Conservation (phyloP, 1,140 invertebrate species). For the Drosophila miranda region DNA sequence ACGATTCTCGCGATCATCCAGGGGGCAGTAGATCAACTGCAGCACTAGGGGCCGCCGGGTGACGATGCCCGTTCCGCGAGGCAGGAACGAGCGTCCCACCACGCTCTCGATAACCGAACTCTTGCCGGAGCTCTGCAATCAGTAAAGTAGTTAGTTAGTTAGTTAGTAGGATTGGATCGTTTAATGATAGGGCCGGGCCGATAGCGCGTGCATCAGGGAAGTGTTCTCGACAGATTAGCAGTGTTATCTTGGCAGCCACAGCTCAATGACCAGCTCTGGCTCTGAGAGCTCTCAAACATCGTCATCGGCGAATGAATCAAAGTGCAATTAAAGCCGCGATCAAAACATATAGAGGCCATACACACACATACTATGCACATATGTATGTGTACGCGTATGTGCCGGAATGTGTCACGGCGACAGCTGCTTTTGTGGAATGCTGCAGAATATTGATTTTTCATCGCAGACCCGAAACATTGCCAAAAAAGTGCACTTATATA, state of each 20-base stretch:
- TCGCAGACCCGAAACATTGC: constrained; percentile 5
- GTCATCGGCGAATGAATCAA: constrained; percentile 36
- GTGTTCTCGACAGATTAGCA: constrained; percentile 30
- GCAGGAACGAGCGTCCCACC: constrained; percentile 98
- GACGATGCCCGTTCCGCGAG: constrained; percentile 98
- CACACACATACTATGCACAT: constrained; percentile 1
- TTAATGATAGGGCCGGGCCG: neutral
- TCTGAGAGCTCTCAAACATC: neutral
- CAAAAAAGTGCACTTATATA: constrained; percentile 50
- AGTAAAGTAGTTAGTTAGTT: neutral
- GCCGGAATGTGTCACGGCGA: constrained; percentile 65
- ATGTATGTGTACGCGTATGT: constrained; percentile 31
- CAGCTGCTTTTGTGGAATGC: constrained; percentile 53
- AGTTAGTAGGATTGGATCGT: neutral
- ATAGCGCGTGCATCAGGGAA: constrained; percentile 36
- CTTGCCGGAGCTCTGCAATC: constrained; percentile 97
- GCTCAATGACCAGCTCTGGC: neutral
- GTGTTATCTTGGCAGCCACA: constrained; percentile 14
- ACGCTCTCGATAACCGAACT: constrained; percentile 99
- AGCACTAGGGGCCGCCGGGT: constrained; percentile 96
- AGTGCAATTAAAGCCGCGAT: constrained; percentile 39
- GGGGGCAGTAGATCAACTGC: constrained; percentile 95
- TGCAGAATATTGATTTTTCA: constrained; percentile 69
- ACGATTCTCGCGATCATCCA: constrained; percentile 93
- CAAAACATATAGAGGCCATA: neutral